Conservation (phyloP, 2,888 invertebrate species). For the Thereva unica region DNA sequence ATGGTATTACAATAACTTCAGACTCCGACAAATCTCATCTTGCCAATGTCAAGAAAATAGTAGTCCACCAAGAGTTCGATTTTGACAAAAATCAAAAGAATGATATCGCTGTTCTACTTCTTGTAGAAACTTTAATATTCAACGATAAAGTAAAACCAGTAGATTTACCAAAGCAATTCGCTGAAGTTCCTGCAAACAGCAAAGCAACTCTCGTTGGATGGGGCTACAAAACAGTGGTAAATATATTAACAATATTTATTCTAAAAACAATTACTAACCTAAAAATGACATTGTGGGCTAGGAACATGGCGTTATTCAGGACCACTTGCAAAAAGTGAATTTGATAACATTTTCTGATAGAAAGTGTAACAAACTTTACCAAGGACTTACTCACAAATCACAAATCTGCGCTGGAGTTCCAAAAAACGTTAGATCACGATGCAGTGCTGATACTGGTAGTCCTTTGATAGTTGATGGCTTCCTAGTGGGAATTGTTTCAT, state of each 20-base stretch:
- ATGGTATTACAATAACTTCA: constrained; percentile 46
- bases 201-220: constrained; percentile 51
- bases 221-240: constrained; percentile 50
- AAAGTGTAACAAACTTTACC: constrained; percentile 54
- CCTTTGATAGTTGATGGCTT: constrained; percentile 54
- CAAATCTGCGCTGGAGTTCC: constrained; percentile 59
- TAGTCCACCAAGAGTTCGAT: constrained; percentile 52
- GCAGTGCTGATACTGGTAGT: constrained; percentile 59
- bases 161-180: constrained; percentile 46
- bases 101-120: constrained; percentile 57
- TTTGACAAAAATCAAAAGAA: constrained; percentile 53
- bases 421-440: constrained; percentile 59
- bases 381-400: constrained; percentile 48
- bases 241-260: neutral
- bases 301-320: constrained; percentile 44
- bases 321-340: constrained; percentile 53
- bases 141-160: constrained; percentile 48
- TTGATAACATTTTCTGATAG: constrained; percentile 54
- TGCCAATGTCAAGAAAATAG: constrained; percentile 47
- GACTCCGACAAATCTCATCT: constrained; percentile 49
- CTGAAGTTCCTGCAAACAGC: constrained; percentile 42
- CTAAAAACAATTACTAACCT: no score
- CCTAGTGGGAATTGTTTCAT: constrained; percentile 59
- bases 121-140: constrained; percentile 47
- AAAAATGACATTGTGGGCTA: constrained; percentile 14